Conservation (phyloP, 2,888 invertebrate species). For the Diachrysia chrysitis region DNA sequence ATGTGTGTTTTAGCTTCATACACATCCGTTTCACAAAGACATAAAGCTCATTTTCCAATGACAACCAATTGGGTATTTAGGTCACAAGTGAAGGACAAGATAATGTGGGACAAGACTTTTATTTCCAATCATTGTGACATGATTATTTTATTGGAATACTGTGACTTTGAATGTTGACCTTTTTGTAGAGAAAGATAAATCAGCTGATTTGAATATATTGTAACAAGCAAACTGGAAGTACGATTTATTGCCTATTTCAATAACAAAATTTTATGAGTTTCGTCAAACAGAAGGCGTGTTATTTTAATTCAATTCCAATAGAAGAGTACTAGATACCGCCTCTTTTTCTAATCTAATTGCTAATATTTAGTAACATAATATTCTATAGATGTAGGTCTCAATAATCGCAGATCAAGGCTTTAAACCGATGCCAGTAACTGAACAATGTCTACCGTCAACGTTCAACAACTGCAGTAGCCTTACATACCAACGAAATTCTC, state of each 20-base stretch:
- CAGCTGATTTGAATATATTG: not conserved
- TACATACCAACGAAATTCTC: constrained; percentile 23
- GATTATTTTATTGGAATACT: constrained; percentile 20
- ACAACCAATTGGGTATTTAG: constrained; percentile 44
- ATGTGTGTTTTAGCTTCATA: constrained; percentile 32
- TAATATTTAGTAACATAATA: no score
- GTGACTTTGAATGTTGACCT: constrained; percentile 24
- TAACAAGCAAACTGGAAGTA: not conserved
- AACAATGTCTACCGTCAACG: not conserved
- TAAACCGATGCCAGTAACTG: not conserved
- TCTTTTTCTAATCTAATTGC: no score
- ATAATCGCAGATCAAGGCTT: not conserved
- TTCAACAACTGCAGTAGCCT: not conserved
- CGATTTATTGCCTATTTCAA: not conserved
- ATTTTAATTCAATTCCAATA: no score
- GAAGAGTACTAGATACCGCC: no score
- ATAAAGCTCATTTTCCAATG: constrained; percentile 26
- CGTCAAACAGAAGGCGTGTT: not conserved
- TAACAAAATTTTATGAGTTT: not conserved
- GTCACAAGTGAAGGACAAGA: constrained; percentile 55
- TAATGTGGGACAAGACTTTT: constrained; percentile 49
- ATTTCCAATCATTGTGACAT: constrained; percentile 55
- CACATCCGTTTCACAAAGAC: constrained; percentile 17
- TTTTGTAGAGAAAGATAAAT: constrained; percentile 1
- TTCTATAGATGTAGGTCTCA: no score